These are phyloP conservation scores for Lanistes nyassanus DNA, from an alignment of 1,140 invertebrate genomes.

Conservation along the genomic window DNA sequence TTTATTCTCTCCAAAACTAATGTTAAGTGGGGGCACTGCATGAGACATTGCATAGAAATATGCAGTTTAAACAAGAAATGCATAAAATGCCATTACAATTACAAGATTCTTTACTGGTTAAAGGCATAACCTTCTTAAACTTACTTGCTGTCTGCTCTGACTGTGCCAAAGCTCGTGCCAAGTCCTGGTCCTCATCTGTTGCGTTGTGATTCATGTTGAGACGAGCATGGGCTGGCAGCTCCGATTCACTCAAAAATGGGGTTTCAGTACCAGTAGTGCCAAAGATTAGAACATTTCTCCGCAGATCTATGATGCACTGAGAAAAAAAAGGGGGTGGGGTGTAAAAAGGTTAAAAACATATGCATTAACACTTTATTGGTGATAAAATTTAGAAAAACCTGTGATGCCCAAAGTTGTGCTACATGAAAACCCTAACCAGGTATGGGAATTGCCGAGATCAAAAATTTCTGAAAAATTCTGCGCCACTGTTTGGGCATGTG, in stretches of 20 bases:
- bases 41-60: too few relatives aligned
- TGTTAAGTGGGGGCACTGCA: too few relatives aligned
- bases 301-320: conserved; percentile 39
- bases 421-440: too few relatives aligned
- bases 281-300: conserved; percentile 32
- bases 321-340: neutral
- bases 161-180: conserved; percentile 72
- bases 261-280: conserved; percentile 35
- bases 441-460: too few relatives aligned
- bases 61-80: neutral
- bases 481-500: too few relatives aligned
- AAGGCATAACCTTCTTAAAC: neutral
- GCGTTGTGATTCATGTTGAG: conserved; percentile 29
- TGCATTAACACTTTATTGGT: too few relatives aligned
- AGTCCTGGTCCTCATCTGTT: conserved; percentile 73
- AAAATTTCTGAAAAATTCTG: too few relatives aligned
- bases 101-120: too few relatives aligned
- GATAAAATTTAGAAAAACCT: too few relatives aligned
- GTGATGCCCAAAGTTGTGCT: too few relatives aligned
- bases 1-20: too few relatives aligned
- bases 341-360: conserved; percentile 1
- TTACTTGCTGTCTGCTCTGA: conserved; percentile 55
- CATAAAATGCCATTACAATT: neutral
- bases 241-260: conserved; percentile 33
- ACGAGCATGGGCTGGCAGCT: conserved; percentile 35